Evolutionary conservation across 2,113 vertebrate genomes (phyloP), one percentile per base, ranked within the genome.

Genomic region (Microcebus lehilahytsara): DNA sequence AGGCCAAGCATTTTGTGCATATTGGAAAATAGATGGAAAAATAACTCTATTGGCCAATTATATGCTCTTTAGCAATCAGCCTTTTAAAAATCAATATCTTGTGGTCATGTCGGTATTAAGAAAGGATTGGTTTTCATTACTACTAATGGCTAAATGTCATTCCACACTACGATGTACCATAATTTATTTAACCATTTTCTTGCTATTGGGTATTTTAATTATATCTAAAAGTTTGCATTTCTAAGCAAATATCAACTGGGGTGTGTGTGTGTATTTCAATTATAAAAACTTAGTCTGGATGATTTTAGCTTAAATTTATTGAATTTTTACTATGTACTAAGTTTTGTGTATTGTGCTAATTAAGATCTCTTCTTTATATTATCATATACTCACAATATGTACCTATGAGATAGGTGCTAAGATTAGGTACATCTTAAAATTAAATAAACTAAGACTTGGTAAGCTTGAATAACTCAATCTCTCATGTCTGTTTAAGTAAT

Each of bases 191-290:
- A 42, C 34, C 10, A 71, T 13, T 95, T 98, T 77, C 17, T 49
- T 60, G 10, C 10, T 42, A 25, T 91, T 94, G 46, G 46, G 3
- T 96, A 88, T 91, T 93, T 94, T 93, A 3, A 74, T 64, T 85
- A 20, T 77, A 93, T 77, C 34, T 88, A 22, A 46, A 90, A 85
- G 58, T 92, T 79, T 96, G 22, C 78, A 91, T 85, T 85, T 89
- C 37, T 92, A 66, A 85, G 8, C n/a, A 92, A 64, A 92, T 91
- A 79, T 23, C 40, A 85, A 32, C 4, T 72, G 14, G 16, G 4
- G 22, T 64, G 4, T 42, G 32, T 37, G 14, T 58, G 7, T 51
- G 46, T 58, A 27, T 77, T 90, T 91, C 40, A 40, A 69, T 81
- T 78, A 91, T 51, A 66, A 71, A 81, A 75, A 0, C 16, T 22